Evolutionary conservation across 2,888 invertebrate genomes (phyloP).

Genomic region (Dicyrtoma fusca): DNA sequence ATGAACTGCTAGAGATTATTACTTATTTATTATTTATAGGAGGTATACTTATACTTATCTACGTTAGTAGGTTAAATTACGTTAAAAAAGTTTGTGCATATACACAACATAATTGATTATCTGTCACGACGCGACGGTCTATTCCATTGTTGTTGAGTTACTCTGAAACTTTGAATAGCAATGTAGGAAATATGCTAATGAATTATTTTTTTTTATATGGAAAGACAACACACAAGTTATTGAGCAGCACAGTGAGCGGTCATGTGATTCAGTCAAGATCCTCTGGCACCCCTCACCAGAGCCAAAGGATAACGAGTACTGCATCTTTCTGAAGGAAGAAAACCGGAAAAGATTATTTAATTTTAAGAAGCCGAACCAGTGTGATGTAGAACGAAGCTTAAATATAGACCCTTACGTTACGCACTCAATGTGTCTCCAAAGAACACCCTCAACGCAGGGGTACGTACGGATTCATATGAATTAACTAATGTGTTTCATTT

Average conservation of each 20-base stretch:
- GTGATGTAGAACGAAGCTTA: constrained; percentile 61
- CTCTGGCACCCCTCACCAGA: constrained; percentile 66
- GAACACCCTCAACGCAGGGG: constrained; percentile 39
- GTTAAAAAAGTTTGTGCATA: too few species aligned
- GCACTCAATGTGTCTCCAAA: constrained; percentile 60
- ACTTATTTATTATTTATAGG: too few species aligned
- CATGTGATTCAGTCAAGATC: constrained; percentile 65
- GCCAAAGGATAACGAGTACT: constrained; percentile 60
- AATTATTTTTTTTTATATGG: neutral
- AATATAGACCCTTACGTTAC: constrained; percentile 60
- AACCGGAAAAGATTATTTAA: constrained; percentile 55
- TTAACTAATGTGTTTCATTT: too few species aligned
- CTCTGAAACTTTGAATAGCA: too few species aligned
- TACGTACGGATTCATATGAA: neutral
- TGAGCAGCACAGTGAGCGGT: constrained; percentile 62
- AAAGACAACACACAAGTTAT: constrained; percentile 62
- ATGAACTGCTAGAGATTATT: too few species aligned
- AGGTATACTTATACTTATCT: too few species aligned
- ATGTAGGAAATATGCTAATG: too few species aligned
- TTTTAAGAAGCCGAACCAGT: constrained; percentile 61
- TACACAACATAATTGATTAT: too few species aligned
- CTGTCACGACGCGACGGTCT: too few species aligned
- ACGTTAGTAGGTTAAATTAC: too few species aligned
- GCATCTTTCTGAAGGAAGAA: constrained; percentile 61
- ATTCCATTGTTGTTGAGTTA: too few species aligned